Conservation (phyloP, 2,888 invertebrate genomes). For the Nephrocerus scutellatus region DNA sequence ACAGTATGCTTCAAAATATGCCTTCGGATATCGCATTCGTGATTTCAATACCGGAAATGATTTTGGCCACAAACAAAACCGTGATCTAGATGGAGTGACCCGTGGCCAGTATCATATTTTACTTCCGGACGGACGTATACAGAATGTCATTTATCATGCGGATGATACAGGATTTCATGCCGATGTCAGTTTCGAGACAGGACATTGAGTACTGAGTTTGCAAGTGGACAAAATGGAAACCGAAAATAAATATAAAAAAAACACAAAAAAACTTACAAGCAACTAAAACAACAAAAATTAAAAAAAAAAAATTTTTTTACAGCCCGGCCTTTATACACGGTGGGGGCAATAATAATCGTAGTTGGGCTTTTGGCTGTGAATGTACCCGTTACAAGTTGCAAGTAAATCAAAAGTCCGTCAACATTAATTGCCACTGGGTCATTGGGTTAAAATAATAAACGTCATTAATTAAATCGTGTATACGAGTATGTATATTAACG, state of each 20-base stretch:
- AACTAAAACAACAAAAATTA: conserved; percentile 11
- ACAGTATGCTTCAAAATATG: conserved; percentile 58
- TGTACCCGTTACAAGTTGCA: too few species aligned
- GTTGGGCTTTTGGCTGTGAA: too few species aligned
- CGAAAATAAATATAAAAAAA: conserved; percentile 1
- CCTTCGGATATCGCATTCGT: conserved; percentile 64
- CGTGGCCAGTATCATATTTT: conserved; percentile 71
- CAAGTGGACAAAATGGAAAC: conserved; percentile 8
- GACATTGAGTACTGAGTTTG: conserved; percentile 23
- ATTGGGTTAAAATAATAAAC: too few species aligned
- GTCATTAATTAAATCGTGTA: conserved; percentile 2
- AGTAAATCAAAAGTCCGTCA: too few species aligned
- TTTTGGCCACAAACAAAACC: conserved; percentile 68
- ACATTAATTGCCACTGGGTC: too few species aligned
- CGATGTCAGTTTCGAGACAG: conserved; percentile 59
- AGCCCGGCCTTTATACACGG: too few species aligned
- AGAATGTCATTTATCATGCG: conserved; percentile 70
- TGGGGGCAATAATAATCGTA: too few species aligned
- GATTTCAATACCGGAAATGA: conserved; percentile 66
- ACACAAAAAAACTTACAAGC: conserved; percentile 8
- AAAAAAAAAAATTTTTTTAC: conserved; percentile 8
- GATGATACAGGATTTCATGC: conserved; percentile 73
- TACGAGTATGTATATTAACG: neutral
- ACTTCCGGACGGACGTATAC: conserved; percentile 71
- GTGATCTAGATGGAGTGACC: conserved; percentile 58